Base-by-base conservation (phyloP, 2,113 vertebrate genomes). In the Mustela lutreola region DNA sequence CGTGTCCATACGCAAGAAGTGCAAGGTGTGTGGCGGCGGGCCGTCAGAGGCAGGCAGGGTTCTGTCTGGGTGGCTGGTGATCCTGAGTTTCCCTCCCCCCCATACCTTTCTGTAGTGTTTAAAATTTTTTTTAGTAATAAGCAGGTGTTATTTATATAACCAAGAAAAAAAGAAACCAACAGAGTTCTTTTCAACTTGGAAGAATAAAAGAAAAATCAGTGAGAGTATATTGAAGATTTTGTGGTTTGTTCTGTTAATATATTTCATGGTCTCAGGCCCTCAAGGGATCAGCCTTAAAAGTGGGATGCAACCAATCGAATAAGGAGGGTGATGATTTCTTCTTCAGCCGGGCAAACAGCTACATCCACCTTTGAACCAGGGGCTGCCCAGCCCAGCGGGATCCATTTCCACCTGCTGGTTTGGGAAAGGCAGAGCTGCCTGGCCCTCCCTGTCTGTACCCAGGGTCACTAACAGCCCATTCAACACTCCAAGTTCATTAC, bases 121-220 rank as follows among this genome's bases (percentile, higher is more conserved):
- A 89, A 63, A 56, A 5, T 63, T 62, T 7, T 62, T 75, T 42
- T 76, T 22, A 18, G 45, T 5, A 73, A 78, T 39, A 90, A 92
- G n/a, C 62, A 86, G 18, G 5, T 80, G 36, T 94, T 95, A 81
- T 71, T 95, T 82, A 90, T 70, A 80, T 62, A 95, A 95, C 70
- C 5, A 7, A 33, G 60, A 26, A 10, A 48, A 48, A 88, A 60
- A 89, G 86, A 58, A 58, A 31, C 76, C n/a, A 39, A 18, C 28
- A 70, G 96, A 70, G 70, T 26, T 58, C 56, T 90, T 95, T 95
- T 94, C 75, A 53, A 39, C 0, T 0, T 88, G 28, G 67, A 22
- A 71, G 62, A 82, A 36, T 80, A n/a, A 95, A 39, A 36, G 60
- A 39, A 53, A 53, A 93, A 53, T 58, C 50, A 36, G 1, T 76